Percentiles rank a stretch among this genome's conserved stretches.
phyloP scores from a whole-genome alignment of 64 coral and sea anemone species.

The Trachythela sp. region DNA sequence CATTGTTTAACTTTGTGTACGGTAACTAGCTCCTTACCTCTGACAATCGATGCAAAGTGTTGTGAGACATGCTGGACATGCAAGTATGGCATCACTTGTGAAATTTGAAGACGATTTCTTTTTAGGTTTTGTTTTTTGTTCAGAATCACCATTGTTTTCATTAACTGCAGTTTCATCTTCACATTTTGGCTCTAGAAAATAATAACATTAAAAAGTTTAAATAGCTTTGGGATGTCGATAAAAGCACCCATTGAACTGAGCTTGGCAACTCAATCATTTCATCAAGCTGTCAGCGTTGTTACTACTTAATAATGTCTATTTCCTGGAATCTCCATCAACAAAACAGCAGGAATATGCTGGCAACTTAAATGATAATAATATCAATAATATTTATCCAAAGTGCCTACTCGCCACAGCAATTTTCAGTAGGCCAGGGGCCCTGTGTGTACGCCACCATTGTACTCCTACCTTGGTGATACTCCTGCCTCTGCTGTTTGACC shows the following conservation, averaged over 20 bases:
- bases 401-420: too few relatives aligned
- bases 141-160: not conserved
- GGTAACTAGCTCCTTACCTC: constrained; percentile 36
- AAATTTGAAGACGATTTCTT: constrained; percentile 48
- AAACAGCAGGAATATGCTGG: too few relatives aligned
- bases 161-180: not conserved
- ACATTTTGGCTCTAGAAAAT: not conserved
- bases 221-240: not conserved
- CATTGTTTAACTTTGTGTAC: not conserved
- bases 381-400: too few relatives aligned
- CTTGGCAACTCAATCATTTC: too few relatives aligned
- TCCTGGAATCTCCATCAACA: too few relatives aligned
- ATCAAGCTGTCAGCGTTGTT: too few relatives aligned
- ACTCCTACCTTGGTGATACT: not conserved
- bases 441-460: too few relatives aligned
- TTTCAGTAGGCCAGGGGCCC: too few relatives aligned
- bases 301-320: too few relatives aligned
- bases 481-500: constrained; percentile 28
- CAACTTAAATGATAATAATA: too few relatives aligned
- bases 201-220: not conserved
- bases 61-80: constrained; percentile 87
- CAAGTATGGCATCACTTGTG: constrained; percentile 85
- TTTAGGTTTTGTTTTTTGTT: constrained; percentile 26
- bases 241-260: too few relatives aligned
- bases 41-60: constrained; percentile 90